Evolutionary conservation across 2,888 invertebrate genomes (phyloP).

Genomic region (Drosophila quinaria): DNA sequence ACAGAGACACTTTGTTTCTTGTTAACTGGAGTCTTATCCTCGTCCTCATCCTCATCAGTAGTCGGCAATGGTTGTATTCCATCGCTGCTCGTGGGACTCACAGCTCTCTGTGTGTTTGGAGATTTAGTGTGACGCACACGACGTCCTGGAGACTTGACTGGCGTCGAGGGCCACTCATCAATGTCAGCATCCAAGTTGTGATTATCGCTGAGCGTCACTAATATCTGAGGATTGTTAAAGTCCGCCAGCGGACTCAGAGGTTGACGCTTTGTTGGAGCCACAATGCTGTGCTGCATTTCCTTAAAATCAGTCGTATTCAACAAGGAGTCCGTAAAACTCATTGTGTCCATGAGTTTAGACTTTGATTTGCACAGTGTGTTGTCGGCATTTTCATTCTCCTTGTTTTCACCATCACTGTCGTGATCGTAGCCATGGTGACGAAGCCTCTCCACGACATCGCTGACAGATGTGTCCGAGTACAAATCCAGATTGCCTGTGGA

Average conservation of each 20-base stretch:
- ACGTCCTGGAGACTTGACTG: conserved; percentile 68
- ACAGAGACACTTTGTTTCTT: conserved; percentile 36
- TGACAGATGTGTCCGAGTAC: conserved; percentile 75
- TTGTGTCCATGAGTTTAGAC: conserved; percentile 71
- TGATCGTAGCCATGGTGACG: conserved; percentile 45
- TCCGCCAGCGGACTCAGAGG: conserved; percentile 80
- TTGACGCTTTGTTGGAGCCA: conserved; percentile 55
- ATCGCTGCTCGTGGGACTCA: conserved; percentile 61
- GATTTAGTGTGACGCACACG: conserved; percentile 77
- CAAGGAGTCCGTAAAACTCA: conserved; percentile 83
- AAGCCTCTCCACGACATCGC: conserved; percentile 73
- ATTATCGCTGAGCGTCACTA: conserved; percentile 50
- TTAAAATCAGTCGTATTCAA: conserved; percentile 79
- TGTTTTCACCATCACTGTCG: conserved; percentile 52
- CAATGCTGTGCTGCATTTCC: conserved; percentile 64
- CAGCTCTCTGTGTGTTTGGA: conserved; percentile 51
- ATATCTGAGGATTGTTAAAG: conserved; percentile 44
- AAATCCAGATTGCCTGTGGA: conserved; percentile 75
- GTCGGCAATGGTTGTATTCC: conserved; percentile 49
- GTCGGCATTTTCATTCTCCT: conserved; percentile 72
- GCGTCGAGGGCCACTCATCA: conserved; percentile 83
- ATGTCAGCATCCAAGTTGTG: conserved; percentile 72
- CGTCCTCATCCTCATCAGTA: conserved; percentile 51
- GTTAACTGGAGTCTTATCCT: conserved; percentile 70
- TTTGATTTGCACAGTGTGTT: conserved; percentile 58